These are phyloP conservation scores for Lagenorhynchus albirostris DNA, from an alignment of 2,113 vertebrate genomes.

Conservation along the genomic window DNA sequence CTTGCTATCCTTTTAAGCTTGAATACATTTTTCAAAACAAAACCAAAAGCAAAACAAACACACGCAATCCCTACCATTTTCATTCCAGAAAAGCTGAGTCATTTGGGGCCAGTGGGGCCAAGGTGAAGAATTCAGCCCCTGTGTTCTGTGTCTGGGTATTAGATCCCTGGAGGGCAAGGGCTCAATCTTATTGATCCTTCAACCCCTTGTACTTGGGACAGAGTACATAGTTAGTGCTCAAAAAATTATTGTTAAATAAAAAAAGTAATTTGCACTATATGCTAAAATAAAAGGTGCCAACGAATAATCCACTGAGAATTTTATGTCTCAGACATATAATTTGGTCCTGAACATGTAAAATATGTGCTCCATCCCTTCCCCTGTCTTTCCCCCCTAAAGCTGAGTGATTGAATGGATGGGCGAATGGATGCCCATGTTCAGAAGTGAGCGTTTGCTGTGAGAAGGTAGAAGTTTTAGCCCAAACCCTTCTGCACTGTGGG, in stretches of 20 bases:
- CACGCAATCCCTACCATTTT: neutral
- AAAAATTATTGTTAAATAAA: neutral
- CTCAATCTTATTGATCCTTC: neutral
- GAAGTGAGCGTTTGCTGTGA: neutral
- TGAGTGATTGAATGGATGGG: neutral
- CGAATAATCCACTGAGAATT: neutral
- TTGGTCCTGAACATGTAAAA: neutral
- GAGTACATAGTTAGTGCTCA: neutral
- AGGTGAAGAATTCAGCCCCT: neutral
- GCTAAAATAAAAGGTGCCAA: neutral
- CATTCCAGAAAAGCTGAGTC: neutral
- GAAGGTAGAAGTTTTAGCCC: neutral
- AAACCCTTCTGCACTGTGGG: too few relatives aligned
- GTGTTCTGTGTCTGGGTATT: neutral
- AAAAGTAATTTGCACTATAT: neutral
- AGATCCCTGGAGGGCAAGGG: neutral
- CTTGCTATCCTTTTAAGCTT: neutral
- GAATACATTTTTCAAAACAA: neutral
- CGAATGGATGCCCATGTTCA: neutral
- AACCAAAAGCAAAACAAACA: neutral
- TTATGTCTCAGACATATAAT: neutral
- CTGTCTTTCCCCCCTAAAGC: neutral
- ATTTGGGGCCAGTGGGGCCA: neutral
- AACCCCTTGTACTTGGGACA: neutral
- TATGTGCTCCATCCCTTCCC: too few relatives aligned